Evolutionary conservation across 2,888 invertebrate genomes (phyloP).

Genomic region (Thyatira batis): DNA sequence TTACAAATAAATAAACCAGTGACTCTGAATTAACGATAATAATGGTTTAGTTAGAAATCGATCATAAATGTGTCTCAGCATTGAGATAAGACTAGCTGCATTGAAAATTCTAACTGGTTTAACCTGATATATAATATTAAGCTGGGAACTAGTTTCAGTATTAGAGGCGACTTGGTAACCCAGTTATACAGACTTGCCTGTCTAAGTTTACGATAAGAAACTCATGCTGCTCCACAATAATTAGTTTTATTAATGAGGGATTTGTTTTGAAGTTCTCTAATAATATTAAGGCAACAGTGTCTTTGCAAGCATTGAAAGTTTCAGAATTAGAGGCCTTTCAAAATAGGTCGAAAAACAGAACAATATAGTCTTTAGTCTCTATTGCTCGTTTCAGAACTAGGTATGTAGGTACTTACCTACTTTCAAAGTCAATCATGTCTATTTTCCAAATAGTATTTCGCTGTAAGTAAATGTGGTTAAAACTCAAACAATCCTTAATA

Average conservation of each 20-base stretch:
- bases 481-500: background rate
- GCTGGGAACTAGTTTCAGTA: background rate
- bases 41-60: background rate
- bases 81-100: background rate
- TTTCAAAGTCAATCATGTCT: background rate
- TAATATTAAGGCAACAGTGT: too few species aligned
- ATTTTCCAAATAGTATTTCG: background rate
- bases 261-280: background rate
- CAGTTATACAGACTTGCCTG: background rate
- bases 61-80: background rate
- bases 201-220: background rate
- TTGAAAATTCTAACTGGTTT: background rate
- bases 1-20: too few species aligned
- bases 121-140: background rate
- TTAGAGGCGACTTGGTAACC: background rate
- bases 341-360: too few species aligned
- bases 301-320: too few species aligned
- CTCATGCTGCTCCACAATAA: background rate
- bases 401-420: too few species aligned
- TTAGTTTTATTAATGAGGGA: background rate
- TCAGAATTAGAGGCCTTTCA: too few species aligned
- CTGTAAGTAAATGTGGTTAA: background rate
- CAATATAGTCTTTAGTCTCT: too few species aligned
- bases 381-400: too few species aligned
- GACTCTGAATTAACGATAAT: too few species aligned